A percentile compares a stretch with the other conserved stretches of the same genome.
Evolutionary conservation across 2,888 invertebrate species (phyloP).

Genomic region (Criorhina ranunculi): DNA sequence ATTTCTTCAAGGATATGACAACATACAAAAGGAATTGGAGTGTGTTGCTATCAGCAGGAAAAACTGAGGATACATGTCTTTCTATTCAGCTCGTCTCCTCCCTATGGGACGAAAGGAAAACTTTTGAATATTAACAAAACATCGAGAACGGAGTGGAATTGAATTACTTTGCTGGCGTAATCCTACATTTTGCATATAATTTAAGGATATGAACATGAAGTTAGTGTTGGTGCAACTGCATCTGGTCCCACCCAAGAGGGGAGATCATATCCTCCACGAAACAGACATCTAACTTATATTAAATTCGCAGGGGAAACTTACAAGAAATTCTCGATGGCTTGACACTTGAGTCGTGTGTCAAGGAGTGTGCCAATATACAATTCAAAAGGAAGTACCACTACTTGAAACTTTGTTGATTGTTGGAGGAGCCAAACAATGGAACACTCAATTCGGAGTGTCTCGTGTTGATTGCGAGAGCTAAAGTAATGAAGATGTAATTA

Average conservation of each 20-base stretch:
- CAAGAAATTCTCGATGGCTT: conserved; percentile 17
- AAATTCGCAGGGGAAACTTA: conserved; percentile 31
- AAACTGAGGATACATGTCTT: conserved; percentile 16
- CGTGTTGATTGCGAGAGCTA: conserved; percentile 35
- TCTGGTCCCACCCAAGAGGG: conserved; percentile 8
- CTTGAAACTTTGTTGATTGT: conserved; percentile 28
- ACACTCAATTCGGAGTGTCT: conserved; percentile 2
- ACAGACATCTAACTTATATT: conserved; percentile 19
- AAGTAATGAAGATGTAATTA: conserved; percentile 41
- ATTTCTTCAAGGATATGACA: conserved; percentile 1
- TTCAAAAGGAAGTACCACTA: conserved; percentile 2
- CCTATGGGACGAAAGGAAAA: conserved; percentile 21
- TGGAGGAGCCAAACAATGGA: conserved; percentile 29
- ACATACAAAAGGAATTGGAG: conserved; percentile 22
- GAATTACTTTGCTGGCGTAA: conserved; percentile 11
- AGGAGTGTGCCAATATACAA: not conserved
- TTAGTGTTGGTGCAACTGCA: conserved; percentile 18
- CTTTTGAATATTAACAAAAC: conserved; percentile 39
- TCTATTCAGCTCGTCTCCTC: not conserved
- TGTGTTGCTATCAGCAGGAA: conserved; percentile 18
- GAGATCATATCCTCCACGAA: conserved; percentile 2
- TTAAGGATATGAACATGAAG: conserved; percentile 31
- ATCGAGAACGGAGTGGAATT: conserved; percentile 2
- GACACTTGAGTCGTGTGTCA: conserved; percentile 19
- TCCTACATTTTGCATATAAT: conserved; percentile 26